phyloP scores from a whole-genome alignment of 2,797 vertebrate genomes.

The Rhynchonycteris naso region DNA sequence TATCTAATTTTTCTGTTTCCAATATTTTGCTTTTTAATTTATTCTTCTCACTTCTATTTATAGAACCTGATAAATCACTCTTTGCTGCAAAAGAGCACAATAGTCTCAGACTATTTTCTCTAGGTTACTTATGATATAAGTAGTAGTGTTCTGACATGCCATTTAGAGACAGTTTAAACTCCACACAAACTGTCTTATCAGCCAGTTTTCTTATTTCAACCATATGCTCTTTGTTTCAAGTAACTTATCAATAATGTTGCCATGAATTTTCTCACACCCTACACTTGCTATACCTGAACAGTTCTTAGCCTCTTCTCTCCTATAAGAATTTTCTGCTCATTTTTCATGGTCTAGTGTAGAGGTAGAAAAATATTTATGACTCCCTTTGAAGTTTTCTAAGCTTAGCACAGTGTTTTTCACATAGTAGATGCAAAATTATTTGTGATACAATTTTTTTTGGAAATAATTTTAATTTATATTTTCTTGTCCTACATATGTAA shows the following conservation, averaged over 20 bases:
- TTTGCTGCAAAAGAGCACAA: neutral
- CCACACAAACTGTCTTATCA: neutral
- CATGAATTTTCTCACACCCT: neutral
- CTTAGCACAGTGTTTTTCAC: neutral
- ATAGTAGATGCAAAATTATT: neutral
- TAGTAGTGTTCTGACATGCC: neutral
- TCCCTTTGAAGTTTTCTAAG: neutral
- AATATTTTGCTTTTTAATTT: neutral
- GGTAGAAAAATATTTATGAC: neutral
- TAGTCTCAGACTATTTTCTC: neutral
- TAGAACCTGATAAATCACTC: neutral
- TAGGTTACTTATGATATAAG: neutral
- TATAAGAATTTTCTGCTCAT: neutral
- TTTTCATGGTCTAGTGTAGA: neutral
- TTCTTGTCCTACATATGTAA: neutral
- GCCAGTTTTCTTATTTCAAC: neutral
- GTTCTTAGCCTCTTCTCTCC: neutral
- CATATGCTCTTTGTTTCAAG: neutral
- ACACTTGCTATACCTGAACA: neutral
- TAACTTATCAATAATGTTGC: neutral
- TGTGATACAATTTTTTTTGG: neutral
- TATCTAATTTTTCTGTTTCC: neutral
- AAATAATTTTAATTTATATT: neutral
- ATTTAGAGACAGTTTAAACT: slow-evolving; percentile 8
- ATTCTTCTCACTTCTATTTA: neutral